These are phyloP conservation scores for Erebia epiphron DNA, from an alignment of 2,888 invertebrate species.

Conservation along the genomic window DNA sequence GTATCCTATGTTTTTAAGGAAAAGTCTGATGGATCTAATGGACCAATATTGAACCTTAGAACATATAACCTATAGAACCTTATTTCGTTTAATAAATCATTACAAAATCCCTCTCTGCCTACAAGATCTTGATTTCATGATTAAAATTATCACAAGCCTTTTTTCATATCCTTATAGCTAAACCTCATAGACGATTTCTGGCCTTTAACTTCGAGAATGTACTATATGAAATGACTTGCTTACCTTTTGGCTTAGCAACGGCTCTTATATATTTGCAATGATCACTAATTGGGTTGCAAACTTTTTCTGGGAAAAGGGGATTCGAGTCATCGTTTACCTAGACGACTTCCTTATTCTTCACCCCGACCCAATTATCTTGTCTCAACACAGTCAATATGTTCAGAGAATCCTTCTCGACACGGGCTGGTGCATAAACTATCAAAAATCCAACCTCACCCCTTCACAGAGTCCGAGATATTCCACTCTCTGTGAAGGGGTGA, in stretches of 20 bases:
- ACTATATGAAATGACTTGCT: background rate
- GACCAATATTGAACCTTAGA: background rate
- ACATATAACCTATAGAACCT: background rate
- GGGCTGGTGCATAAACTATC: slow-evolving; percentile 4
- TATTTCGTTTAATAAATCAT: background rate
- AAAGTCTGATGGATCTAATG: background rate
- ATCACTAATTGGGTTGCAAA: slow-evolving; percentile 1
- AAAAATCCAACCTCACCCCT: background rate
- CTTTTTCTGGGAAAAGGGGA: slow-evolving; percentile 2
- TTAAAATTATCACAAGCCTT: slow-evolving; percentile 1
- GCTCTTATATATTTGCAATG: background rate
- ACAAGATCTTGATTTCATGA: background rate
- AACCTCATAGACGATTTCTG: background rate
- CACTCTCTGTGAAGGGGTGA: no score
- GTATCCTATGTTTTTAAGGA: background rate
- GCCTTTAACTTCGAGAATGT: background rate
- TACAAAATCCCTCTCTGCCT: slow-evolving; percentile 1
- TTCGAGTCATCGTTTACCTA: background rate
- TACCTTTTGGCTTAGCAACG: background rate
- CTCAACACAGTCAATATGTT: background rate
- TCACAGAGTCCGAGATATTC: no score
- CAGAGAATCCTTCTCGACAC: background rate
- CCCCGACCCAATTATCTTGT: background rate
- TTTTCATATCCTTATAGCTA: background rate
- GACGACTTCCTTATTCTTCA: slow-evolving; percentile 1